Percentiles rank a stretch among this genome's conserved stretches.
These are phyloP conservation scores for Mirza zaza DNA, from an alignment of 2,113 vertebrate genomes.

Conservation along the genomic window DNA sequence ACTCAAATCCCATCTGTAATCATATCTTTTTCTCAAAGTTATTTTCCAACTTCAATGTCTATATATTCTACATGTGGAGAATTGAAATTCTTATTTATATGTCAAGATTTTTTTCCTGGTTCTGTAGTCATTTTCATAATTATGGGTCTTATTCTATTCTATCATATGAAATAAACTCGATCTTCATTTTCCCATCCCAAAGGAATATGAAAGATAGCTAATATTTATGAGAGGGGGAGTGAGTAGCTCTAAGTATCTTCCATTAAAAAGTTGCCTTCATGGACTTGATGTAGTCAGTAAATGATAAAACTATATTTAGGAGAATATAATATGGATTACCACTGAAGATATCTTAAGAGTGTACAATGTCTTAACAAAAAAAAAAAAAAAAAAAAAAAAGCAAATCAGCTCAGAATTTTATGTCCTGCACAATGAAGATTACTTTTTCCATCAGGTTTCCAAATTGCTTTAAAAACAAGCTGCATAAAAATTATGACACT, in stretches of 20 bases:
- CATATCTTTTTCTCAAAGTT: slow-evolving; percentile 29
- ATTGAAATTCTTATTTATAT: background rate
- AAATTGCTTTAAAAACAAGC: slow-evolving; percentile 1
- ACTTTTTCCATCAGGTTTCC: background rate
- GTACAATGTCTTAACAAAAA: background rate
- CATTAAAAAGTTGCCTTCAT: background rate
- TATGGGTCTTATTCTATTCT: background rate
- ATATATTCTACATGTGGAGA: background rate
- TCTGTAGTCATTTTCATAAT: slow-evolving; percentile 22
- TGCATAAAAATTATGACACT: background rate
- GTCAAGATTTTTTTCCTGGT: background rate
- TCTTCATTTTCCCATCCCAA: slow-evolving; percentile 11
- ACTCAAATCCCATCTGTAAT: slow-evolving; percentile 55
- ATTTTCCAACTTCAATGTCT: background rate
- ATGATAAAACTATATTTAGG: background rate
- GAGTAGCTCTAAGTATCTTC: background rate
- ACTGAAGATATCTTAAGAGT: background rate
- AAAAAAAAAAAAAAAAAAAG: background rate
- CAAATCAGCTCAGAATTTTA: background rate
- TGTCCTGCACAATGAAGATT: background rate
- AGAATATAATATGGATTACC: background rate
- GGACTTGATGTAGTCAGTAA: background rate
- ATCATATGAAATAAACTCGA: background rate
- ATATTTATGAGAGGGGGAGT: background rate
- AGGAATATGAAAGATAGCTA: background rate